Evolutionary conservation across 2,888 invertebrate genomes (phyloP), one percentile per base, ranked within the genome.

Genomic region (Euzophera pinguis): DNA sequence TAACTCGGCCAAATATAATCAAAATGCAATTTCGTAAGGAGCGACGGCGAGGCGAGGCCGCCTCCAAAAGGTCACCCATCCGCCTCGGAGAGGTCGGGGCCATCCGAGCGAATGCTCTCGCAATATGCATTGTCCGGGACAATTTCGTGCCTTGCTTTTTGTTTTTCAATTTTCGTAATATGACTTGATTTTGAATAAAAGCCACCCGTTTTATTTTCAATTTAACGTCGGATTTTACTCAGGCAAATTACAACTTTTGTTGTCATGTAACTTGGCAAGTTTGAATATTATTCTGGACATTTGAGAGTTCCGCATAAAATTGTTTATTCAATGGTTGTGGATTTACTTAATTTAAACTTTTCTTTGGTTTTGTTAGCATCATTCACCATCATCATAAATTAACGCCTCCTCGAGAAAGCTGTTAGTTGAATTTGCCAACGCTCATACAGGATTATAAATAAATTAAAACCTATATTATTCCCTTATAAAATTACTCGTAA

Each of bases 21-120:
- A 76, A 76, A 84, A 80, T 83, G 82, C 81, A 80, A 85, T 85
- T 83, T 81, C 59, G 75, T 74, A 67, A 69, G 64, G 62, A 59
- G 53, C 59, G 59, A 47, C 47, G 35, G 14, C 39, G 38, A 35
- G 51, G 50, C 50, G 45, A 55, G 55, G 10, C 47, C 27, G 16
- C 9, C 27, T 22, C 22, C 32, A 41, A 41, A 32, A 35, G 17
- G 39, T 41, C 13, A 47, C 45, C 50, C 34, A 34, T 38, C 50
- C 52, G 55, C 52, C 58, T 63, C 68, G 64, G 22, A 63, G 61
- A 32, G 32, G 32, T 32, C 32, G 64, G 22, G 8, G 59, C 54
- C 57, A 32, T 37, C 14, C 51, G 12, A 13, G 52, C 53, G 53
- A 45, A 38, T 54, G 58, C 58, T 61, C 51, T 51, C 65, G 72